A percentile compares a stretch with the other conserved stretches of the same genome.
phyloP scores from a whole-genome alignment of 2,888 invertebrate species.

The Callinectes sapidus region DNA sequence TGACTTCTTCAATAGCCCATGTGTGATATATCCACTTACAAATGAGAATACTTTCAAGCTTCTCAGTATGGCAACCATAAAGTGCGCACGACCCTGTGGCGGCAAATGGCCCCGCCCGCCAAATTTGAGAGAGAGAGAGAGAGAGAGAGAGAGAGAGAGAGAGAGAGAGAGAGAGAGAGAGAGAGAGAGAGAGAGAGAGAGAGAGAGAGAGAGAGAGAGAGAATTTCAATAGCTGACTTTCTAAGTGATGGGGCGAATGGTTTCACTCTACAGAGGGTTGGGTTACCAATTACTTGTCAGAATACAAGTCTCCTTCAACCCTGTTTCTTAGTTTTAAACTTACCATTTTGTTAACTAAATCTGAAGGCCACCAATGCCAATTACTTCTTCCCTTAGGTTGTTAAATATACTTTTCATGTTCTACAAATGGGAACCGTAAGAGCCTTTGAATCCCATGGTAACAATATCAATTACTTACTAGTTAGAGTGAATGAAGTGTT shows the following conservation, averaged over 20 bases:
- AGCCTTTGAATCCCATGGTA: neutral
- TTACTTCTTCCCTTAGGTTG: neutral
- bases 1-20: neutral
- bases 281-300: neutral
- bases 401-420: neutral
- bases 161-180: neutral
- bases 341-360: neutral
- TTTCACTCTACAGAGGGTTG: neutral
- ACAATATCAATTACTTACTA: neutral
- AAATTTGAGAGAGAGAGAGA: constrained; percentile 16
- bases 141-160: constrained; percentile 44
- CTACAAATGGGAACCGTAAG: neutral
- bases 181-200: constrained; percentile 9
- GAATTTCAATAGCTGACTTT: neutral
- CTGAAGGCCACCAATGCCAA: neutral
- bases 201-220: neutral
- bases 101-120: neutral
- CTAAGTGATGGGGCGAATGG: neutral
- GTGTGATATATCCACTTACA: neutral
- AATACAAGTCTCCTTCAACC: neutral
- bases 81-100: neutral
- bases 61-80: neutral
- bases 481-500: neutral
- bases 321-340: neutral
- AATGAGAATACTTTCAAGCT: neutral